A percentile compares a stretch with the other conserved stretches of the same genome.
Evolutionary conservation across 64 coral and sea anemone species (phyloP).

Genomic region (Anthopleura sola): DNA sequence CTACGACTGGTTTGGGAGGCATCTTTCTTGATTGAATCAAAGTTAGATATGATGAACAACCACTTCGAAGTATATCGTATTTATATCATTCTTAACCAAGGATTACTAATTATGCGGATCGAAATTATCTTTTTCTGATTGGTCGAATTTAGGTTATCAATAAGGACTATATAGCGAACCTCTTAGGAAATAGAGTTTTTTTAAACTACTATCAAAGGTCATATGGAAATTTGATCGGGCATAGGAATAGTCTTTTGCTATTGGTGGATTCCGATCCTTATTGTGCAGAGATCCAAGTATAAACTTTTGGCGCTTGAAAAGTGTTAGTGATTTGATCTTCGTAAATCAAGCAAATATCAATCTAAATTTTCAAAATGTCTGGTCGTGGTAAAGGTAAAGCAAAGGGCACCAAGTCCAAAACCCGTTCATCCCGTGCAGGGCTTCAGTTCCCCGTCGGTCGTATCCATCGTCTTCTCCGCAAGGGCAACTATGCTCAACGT

Average conservation of each 20-base stretch:
- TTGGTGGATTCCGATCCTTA: background rate
- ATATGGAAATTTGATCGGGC: no score
- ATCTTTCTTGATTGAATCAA: background rate
- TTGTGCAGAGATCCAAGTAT: background rate
- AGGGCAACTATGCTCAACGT: slow-evolving; percentile 19
- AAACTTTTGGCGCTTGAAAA: background rate
- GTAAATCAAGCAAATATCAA: background rate
- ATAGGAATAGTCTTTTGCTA: background rate
- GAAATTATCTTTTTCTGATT: background rate
- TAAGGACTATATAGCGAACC: no score
- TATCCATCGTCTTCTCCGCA: slow-evolving; percentile 22
- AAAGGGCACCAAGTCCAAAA: slow-evolving; percentile 30
- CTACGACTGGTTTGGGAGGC: background rate
- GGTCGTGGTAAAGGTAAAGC: slow-evolving; percentile 3
- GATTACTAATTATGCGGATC: slow-evolving; percentile 1
- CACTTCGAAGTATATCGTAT: no score
- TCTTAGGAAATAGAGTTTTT: no score
- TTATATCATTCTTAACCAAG: background rate
- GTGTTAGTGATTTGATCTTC: background rate
- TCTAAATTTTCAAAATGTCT: background rate
- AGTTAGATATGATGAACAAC: no score
- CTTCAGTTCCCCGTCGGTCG: slow-evolving; percentile 21
- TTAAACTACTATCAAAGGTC: no score
- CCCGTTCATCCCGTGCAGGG: slow-evolving; percentile 19
- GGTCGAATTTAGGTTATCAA: background rate